Evolutionary conservation across 1,140 invertebrate genomes (phyloP), one percentile per base, ranked within the genome.

Genomic region (Drosophila triauraria): DNA sequence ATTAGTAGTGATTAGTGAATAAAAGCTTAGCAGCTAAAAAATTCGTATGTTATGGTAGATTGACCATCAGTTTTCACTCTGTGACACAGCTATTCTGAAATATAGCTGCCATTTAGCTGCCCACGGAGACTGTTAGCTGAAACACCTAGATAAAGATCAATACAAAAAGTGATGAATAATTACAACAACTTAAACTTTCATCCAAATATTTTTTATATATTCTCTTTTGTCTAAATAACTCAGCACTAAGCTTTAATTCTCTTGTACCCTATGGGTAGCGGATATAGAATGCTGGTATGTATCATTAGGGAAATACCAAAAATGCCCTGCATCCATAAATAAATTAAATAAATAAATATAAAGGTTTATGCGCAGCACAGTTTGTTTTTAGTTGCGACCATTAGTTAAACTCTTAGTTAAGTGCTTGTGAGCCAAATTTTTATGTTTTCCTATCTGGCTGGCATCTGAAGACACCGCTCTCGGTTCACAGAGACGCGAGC

Each of bases 401-500:
- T 72, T 72, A 72, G 69, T 72, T 72, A 72, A 72, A 59, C 69
- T 72, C 69, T 72, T 72, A 72, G 69, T 59, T 72, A 72, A 72
- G 54, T 72, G 54, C 69, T 72, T 72, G 69, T 51, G 69, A 72
- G 44, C 53, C 67, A 59, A 72, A 72, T 72, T 72, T 71, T 50
- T 35, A 70, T 54, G 46, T 62, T 38, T 48, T 43, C 23, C 46
- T 80, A 84, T 80, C 81, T 71, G 72, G 25, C 59, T 64, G 44
- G 25, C 80, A 84, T 78, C 82, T 79, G 58, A 79, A 74, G 69
- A 51, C 68, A 72, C 70, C 70, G 70, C 70, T 5, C 35, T 51
- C 23, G 13, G 70, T 72, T 74, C 70, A 74, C 68, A 67, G 78
- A 80, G 78, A 80, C 72, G 76, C 76, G 65, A 70, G 74, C 71